Conservation (phyloP, 2,113 vertebrate species). For the Ammodytes dubius region DNA sequence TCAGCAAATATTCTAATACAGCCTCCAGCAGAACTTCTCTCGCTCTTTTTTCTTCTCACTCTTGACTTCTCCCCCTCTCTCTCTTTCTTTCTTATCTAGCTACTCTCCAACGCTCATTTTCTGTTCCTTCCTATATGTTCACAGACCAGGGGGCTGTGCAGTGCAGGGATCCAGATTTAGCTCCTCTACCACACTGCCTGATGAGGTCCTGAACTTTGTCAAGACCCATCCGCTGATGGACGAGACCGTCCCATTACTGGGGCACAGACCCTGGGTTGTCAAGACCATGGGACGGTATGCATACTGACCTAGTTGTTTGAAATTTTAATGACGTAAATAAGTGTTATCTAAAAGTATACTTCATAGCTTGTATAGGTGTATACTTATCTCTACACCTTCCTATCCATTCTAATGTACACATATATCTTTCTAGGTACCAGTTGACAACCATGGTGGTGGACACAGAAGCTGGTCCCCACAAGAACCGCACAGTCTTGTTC, state of each 20-base stretch:
- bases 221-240: conserved; percentile 98
- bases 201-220: conserved; percentile 96
- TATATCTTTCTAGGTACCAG: conserved; percentile 87
- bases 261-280: conserved; percentile 93
- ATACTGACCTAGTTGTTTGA: conserved; percentile 15
- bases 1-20: conserved; percentile 65
- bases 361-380: background rate
- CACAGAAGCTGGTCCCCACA: conserved; percentile 90
- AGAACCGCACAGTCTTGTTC: conserved; percentile 93
- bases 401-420: conserved; percentile 8
- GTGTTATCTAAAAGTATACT: background rate
- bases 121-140: conserved; percentile 6
- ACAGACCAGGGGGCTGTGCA: conserved; percentile 93
- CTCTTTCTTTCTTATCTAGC: background rate
- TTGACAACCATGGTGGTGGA: conserved; percentile 94
- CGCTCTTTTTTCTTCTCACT: conserved; percentile 42
- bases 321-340: conserved; percentile 15
- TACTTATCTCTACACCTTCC: no score
- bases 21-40: conserved; percentile 30
- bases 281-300: conserved; percentile 89
- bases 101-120: background rate
- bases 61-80: conserved; percentile 2
- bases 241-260: conserved; percentile 92
- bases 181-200: conserved; percentile 92
- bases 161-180: conserved; percentile 92